phyloP scores from a whole-genome alignment of 2,888 invertebrate species.

The Carcina quercana region DNA sequence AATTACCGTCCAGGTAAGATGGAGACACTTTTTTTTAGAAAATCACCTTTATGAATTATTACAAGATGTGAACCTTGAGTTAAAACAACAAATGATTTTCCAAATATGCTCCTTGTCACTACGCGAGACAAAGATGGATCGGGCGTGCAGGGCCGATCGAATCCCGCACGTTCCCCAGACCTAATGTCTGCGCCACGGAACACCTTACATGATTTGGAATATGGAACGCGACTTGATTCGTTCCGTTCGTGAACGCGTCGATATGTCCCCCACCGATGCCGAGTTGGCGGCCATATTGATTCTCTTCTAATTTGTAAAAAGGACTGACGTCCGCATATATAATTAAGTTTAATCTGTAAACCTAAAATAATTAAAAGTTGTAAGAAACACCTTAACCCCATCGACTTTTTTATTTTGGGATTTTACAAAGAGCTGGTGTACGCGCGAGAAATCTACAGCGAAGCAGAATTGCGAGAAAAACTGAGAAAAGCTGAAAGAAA shows the following conservation, averaged over 20 bases:
- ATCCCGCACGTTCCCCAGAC: conserved; percentile 16
- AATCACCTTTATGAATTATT: conserved; percentile 2
- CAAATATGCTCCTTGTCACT: conserved; percentile 6
- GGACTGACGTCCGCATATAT: no score
- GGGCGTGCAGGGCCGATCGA: conserved; percentile 13
- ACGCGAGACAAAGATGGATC: conserved; percentile 15
- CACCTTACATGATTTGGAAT: no score
- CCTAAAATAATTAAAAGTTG: no score
- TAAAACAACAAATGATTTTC: conserved; percentile 5
- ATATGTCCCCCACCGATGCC: no score
- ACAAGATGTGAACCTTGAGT: conserved; percentile 5
- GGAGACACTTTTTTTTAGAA: conserved; percentile 3
- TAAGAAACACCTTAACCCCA: no score
- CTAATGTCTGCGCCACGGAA: no score
- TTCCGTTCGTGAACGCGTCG: no score
- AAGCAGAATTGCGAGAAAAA: conserved; percentile 5
- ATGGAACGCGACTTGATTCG: no score
- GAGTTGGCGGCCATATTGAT: no score
- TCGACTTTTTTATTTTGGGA: conserved; percentile 15
- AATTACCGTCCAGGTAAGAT: conserved; percentile 7
- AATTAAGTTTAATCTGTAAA: no score
- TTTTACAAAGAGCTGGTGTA: conserved; percentile 14
- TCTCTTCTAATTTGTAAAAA: no score
- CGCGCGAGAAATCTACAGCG: conserved; percentile 3
- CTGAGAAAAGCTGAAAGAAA: conserved; percentile 3